Percentiles rank a stretch among this genome's conserved stretches.
These are phyloP conservation scores for Drosophila punjabiensis DNA, from an alignment of 1,140 invertebrate genomes.

Conservation along the genomic window DNA sequence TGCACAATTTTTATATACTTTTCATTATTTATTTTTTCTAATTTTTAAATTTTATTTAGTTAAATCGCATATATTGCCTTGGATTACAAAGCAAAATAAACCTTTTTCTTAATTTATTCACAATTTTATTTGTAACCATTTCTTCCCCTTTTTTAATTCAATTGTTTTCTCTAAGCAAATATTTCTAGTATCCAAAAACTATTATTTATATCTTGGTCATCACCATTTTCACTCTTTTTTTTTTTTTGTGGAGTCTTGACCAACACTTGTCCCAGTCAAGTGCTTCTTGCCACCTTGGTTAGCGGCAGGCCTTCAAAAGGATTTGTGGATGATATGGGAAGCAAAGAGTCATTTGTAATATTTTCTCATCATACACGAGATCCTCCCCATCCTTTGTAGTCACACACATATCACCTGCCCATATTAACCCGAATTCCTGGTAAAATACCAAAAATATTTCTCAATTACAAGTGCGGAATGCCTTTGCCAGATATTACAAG, in stretches of 20 bases:
- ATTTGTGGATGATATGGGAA: constrained; percentile 10
- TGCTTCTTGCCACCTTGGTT: constrained; percentile 24
- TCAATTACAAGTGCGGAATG: constrained; percentile 69
- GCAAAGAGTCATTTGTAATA: constrained; percentile 59
- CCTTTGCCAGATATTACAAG: constrained; percentile 54
- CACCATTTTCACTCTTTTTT: constrained; percentile 6
- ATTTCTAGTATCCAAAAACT: neutral
- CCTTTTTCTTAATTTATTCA: neutral
- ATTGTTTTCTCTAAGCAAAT: constrained; percentile 8
- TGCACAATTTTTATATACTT: too few relatives aligned
- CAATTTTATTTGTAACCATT: neutral
- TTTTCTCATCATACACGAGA: constrained; percentile 32
- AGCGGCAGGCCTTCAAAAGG: constrained; percentile 45
- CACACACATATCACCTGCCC: constrained; percentile 60
- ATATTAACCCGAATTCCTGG: constrained; percentile 69
- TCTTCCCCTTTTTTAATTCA: too few relatives aligned
- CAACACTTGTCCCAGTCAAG: constrained; percentile 25
- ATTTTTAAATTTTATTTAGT: too few relatives aligned
- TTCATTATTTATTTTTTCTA: too few relatives aligned
- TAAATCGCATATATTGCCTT: too few relatives aligned
- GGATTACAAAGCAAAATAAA: too few relatives aligned
- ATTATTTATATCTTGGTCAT: constrained; percentile 34
- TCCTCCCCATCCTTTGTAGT: constrained; percentile 12
- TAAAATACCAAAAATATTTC: constrained; percentile 58
- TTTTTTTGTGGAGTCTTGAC: neutral